Conservation (phyloP, 2,113 vertebrate genomes). For the Rhodinocichla rosea region DNA sequence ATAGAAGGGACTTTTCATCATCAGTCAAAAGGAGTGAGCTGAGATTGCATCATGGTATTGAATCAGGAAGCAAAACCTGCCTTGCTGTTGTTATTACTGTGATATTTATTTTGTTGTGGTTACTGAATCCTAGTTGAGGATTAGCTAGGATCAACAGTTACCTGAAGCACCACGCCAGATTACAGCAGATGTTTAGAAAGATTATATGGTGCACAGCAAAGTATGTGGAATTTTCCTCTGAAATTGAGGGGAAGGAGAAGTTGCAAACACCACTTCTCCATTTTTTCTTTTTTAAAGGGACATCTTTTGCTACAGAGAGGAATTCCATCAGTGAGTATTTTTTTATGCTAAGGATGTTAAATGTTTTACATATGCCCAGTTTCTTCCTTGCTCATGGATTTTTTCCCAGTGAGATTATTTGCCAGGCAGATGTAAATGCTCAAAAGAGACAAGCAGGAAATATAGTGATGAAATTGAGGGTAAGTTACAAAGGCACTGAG, state of each 20-base stretch:
- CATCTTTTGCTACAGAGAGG: not conserved
- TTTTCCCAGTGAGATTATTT: not conserved
- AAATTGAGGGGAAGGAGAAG: not conserved
- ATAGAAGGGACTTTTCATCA: not conserved
- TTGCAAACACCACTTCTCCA: not conserved
- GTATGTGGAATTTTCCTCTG: not conserved
- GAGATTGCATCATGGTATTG: not conserved
- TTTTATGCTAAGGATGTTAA: not conserved
- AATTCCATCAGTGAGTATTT: not conserved
- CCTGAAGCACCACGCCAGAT: fast-evolving
- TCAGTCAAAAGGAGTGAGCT: not conserved
- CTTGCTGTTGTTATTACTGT: not conserved
- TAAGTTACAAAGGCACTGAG: not conserved
- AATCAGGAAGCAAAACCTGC: not conserved
- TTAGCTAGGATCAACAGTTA: not conserved
- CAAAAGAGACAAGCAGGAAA: not conserved
- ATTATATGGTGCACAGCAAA: not conserved
- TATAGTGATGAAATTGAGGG: not conserved
- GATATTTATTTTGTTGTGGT: not conserved
- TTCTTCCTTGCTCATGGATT: not conserved
- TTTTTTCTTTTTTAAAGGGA: not conserved
- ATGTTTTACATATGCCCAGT: not conserved
- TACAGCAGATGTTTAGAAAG: not conserved
- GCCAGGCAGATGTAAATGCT: not conserved
- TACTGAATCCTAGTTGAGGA: not conserved